phyloP scores from a whole-genome alignment of 2,797 vertebrate genomes.

The Eospalax fontanierii region DNA sequence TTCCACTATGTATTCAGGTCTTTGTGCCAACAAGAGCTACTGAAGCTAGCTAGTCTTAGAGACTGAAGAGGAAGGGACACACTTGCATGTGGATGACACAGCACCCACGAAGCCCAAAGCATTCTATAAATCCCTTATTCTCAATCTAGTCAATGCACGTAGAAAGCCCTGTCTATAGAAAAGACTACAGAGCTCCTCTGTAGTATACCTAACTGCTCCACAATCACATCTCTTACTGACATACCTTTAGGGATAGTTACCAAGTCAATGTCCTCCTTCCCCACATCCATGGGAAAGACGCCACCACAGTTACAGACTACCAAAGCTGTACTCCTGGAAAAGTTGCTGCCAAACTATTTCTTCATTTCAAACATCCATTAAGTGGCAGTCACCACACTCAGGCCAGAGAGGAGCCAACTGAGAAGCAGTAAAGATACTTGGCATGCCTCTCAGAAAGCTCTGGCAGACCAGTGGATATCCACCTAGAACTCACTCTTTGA shows the following conservation, averaged over 20 bases:
- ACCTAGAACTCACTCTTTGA: not conserved
- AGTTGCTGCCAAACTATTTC: not conserved
- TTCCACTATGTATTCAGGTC: not conserved
- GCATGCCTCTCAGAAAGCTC: not conserved
- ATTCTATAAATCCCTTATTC: not conserved
- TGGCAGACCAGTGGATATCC: not conserved
- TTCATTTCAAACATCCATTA: not conserved
- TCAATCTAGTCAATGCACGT: not conserved
- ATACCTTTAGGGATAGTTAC: not conserved
- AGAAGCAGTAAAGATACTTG: not conserved
- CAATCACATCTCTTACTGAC: not conserved
- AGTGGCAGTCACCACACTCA: not conserved
- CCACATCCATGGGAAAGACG: not conserved
- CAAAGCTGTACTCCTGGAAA: not conserved
- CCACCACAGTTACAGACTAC: not conserved
- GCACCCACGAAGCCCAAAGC: not conserved
- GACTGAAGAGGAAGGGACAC: not conserved
- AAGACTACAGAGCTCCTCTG: not conserved
- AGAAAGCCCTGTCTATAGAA: not conserved
- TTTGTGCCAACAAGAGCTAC: not conserved
- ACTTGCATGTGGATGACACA: not conserved
- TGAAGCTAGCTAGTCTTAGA: not conserved
- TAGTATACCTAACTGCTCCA: not conserved
- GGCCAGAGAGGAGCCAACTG: not conserved
- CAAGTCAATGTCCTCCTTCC: constrained; percentile 8